These are phyloP conservation scores for Folsomia manolachei DNA, from an alignment of 2,888 invertebrate species.

Conservation along the genomic window DNA sequence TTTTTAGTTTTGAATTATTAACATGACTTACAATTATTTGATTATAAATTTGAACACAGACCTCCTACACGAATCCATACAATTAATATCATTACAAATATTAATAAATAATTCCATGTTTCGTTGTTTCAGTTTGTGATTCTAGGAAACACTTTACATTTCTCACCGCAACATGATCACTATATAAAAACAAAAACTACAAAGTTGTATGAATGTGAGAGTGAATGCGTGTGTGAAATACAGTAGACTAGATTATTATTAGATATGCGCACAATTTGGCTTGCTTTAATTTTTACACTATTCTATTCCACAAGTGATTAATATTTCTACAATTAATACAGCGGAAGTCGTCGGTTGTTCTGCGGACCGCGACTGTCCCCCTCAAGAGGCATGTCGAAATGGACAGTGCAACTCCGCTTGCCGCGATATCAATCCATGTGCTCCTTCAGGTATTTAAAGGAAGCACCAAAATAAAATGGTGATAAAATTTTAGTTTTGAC, in stretches of 20 bases:
- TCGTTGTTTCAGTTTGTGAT: conserved; percentile 15
- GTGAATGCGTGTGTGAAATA: conserved; percentile 30
- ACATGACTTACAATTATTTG: conserved; percentile 6
- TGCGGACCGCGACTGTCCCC: conserved; percentile 52
- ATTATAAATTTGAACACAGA: background rate
- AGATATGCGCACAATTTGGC: background rate
- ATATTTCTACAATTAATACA: background rate
- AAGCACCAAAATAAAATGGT: too few relatives aligned
- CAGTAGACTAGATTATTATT: background rate
- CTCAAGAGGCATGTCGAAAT: conserved; percentile 51
- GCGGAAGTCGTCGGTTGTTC: conserved; percentile 63
- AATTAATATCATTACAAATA: too few relatives aligned
- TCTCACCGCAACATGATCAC: conserved; percentile 1
- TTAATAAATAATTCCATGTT: background rate
- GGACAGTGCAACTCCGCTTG: conserved; percentile 54
- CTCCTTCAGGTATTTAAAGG: conserved; percentile 30
- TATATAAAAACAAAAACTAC: background rate
- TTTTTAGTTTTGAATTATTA: conserved; percentile 8
- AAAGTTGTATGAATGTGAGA: conserved; percentile 23
- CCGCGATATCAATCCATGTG: conserved; percentile 52
- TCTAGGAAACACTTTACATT: conserved; percentile 24
- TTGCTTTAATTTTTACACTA: background rate
- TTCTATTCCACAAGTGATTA: background rate
- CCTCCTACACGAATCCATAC: background rate
- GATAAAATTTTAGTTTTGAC: too few relatives aligned